Conservation (phyloP, 1,140 invertebrate genomes). For the Heliconius melpomene region DNA sequence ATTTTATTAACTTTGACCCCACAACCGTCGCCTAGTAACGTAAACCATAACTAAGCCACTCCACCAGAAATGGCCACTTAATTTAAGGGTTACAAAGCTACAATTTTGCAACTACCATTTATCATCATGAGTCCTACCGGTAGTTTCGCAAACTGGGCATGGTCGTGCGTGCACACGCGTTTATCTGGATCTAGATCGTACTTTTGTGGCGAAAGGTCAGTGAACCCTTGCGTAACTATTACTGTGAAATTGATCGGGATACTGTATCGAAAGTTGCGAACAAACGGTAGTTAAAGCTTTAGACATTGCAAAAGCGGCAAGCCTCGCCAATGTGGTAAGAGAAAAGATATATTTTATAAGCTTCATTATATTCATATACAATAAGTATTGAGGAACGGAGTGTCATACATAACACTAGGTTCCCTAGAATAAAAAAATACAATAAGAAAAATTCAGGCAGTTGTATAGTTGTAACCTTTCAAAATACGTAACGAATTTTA, state of each 20-base stretch:
- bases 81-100: constrained; percentile 22
- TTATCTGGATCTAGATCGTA: constrained; percentile 30
- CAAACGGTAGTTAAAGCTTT: constrained; percentile 24
- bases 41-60: too few relatives aligned
- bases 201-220: constrained; percentile 75
- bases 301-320: constrained; percentile 8
- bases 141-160: constrained; percentile 51
- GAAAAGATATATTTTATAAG: neutral
- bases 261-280: constrained; percentile 40
- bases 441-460: too few relatives aligned
- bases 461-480: too few relatives aligned
- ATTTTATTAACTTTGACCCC: too few relatives aligned
- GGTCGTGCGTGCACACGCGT: constrained; percentile 43
- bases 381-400: too few relatives aligned
- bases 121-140: constrained; percentile 35
- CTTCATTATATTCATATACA: neutral
- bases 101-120: constrained; percentile 31
- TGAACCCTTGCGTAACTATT: constrained; percentile 52
- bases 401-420: too few relatives aligned
- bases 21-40: too few relatives aligned
- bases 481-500: too few relatives aligned
- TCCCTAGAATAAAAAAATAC: too few relatives aligned
- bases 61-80: neutral
- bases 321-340: neutral
- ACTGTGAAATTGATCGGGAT: constrained; percentile 52